Evolutionary conservation across 1,140 invertebrate species (phyloP).

Genomic region (Periplaneta americana): DNA sequence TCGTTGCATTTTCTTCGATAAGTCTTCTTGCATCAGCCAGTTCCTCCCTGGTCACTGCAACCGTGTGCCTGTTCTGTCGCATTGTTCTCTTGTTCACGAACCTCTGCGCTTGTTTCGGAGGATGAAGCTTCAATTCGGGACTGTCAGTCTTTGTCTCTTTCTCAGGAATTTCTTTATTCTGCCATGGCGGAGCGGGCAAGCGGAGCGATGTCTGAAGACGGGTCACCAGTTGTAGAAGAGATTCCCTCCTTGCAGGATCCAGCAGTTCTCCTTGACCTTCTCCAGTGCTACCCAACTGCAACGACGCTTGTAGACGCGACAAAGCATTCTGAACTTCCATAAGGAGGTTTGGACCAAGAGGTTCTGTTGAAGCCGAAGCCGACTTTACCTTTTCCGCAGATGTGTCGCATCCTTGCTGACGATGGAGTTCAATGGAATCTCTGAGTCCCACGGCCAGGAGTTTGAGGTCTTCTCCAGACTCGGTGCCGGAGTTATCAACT

Average conservation of each 20-base stretch:
- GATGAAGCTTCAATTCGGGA: slow-evolving; percentile 1
- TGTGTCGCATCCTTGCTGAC: slow-evolving; percentile 26
- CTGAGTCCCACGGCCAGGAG: slow-evolving; percentile 29
- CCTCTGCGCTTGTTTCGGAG: background rate
- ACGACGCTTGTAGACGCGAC: slow-evolving; percentile 60
- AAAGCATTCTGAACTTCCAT: slow-evolving; percentile 74
- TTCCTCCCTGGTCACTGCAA: slow-evolving; percentile 74
- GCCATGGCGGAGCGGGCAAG: slow-evolving; percentile 29
- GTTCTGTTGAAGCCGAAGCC: slow-evolving; percentile 5
- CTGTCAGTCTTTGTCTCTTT: slow-evolving; percentile 14
- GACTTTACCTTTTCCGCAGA: slow-evolving; percentile 31
- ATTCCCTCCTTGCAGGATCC: slow-evolving; percentile 48
- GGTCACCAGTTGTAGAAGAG: slow-evolving; percentile 66
- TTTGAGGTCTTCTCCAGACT: slow-evolving; percentile 56
- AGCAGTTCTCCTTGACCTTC: slow-evolving; percentile 42
- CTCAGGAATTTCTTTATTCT: slow-evolving; percentile 6
- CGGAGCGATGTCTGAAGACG: slow-evolving; percentile 64
- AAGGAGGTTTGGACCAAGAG: slow-evolving; percentile 43
- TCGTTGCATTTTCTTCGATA: slow-evolving; percentile 46
- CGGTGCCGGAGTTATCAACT: slow-evolving; percentile 58
- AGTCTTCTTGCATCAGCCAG: slow-evolving; percentile 65
- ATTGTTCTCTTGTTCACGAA: background rate
- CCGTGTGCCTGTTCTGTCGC: slow-evolving; percentile 61
- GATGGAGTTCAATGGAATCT: slow-evolving; percentile 25
- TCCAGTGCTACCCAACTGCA: slow-evolving; percentile 50